phyloP scores from a whole-genome alignment of 2,113 vertebrate genomes.

The Ascaphus truei region DNA sequence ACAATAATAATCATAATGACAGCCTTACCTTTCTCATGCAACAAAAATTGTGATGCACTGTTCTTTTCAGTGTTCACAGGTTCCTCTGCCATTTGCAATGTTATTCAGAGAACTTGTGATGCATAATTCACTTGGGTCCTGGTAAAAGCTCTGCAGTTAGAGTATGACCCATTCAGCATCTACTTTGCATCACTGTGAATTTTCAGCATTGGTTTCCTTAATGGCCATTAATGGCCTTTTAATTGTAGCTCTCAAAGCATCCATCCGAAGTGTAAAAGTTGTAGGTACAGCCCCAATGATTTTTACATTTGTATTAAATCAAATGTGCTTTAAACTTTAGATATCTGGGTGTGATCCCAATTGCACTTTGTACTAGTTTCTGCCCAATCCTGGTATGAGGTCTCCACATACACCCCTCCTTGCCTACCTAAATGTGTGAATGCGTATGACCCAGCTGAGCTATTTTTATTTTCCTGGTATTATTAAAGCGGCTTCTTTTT shows the following conservation, averaged over 20 bases:
- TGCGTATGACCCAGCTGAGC: too few relatives aligned
- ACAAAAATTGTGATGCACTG: background rate
- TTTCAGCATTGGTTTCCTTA: background rate
- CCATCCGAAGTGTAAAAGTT: background rate
- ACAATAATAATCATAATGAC: too few relatives aligned
- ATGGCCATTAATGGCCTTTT: constrained; percentile 25
- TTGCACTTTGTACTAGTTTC: too few relatives aligned
- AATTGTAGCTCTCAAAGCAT: constrained; percentile 11
- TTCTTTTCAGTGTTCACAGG: background rate
- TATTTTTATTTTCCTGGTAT: too few relatives aligned
- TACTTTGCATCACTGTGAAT: background rate
- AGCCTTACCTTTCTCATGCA: background rate
- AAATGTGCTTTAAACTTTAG: background rate
- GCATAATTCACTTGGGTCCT: background rate
- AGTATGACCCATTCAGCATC: background rate
- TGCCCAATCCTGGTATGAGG: too few relatives aligned
- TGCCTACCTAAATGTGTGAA: too few relatives aligned
- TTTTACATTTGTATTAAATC: background rate
- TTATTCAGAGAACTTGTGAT: background rate
- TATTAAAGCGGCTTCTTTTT: too few relatives aligned
- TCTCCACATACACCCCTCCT: too few relatives aligned
- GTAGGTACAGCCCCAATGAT: background rate
- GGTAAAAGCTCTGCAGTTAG: background rate
- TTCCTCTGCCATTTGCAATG: background rate
- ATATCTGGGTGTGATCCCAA: too few relatives aligned